Evolutionary conservation across 1,140 invertebrate genomes (phyloP), one percentile per base, ranked within the genome.

Genomic region (Heliconius melpomene): DNA sequence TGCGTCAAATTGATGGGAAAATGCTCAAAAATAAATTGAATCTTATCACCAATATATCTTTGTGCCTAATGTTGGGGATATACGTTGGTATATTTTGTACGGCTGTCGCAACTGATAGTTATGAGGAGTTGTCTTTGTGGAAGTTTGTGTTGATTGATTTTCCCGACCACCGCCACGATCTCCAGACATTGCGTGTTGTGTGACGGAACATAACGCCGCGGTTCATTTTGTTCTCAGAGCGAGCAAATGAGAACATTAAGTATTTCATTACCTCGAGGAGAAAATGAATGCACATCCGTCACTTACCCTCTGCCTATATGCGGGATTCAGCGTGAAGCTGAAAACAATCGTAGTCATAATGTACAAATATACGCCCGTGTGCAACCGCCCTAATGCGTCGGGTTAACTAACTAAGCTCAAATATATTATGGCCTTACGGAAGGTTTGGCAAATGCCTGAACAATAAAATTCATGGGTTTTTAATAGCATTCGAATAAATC

Each of bases 1-100:
- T 83, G 79, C 74, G 80, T 83, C 82, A 83, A 78, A 75, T 83
- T 83, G 82, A 83, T 83, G 82, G 77, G 79, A 78, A 81, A 80
- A 80, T 77, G 82, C 79, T 83, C 79, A 83, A 83, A 83, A 83
- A 83, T 83, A 83, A 80, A 83, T 83, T 77, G 82, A 79, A 82
- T 83, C 77, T 73, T 79, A 78, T 80, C 82, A 79, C 75, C 82
- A 74, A 83, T 83, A 83, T 79, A 83, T 83, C 82, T 83, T 79
- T 54, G 73, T 32, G 75, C 82, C 77, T 80, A 83, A 80, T 80
- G 74, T 50, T 40, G 70, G 20, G 70, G 26, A 29, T 50, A 76
- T 66, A 76, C 46, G 52, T 46, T 40, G 0, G 18, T 18, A 57
- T 29, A 73, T 54, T 76, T 9, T 38, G 16, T 54, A 20, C 70